Conservation (phyloP, 2,888 invertebrate genomes). For the Dermolepida albohirtum region DNA sequence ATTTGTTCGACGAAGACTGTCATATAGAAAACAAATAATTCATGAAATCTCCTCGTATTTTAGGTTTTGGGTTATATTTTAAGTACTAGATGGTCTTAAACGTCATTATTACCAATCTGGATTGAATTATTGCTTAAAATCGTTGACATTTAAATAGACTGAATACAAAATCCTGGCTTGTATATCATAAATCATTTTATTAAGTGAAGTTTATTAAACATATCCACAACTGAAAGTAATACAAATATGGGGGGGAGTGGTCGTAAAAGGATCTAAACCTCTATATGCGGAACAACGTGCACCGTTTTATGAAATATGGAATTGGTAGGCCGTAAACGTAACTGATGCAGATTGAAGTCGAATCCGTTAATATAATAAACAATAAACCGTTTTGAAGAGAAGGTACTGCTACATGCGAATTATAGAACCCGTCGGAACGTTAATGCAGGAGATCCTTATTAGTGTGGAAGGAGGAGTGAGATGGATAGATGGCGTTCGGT, state of each 20-base stretch:
- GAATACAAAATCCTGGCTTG: no score
- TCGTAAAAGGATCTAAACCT: slow-evolving; percentile 37
- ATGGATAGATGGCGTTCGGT: slow-evolving; percentile 47
- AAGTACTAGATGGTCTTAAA: no score
- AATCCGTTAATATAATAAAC: slow-evolving; percentile 45
- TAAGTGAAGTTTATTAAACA: no score
- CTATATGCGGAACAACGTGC: slow-evolving; percentile 25
- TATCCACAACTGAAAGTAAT: background rate
- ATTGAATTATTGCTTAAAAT: no score
- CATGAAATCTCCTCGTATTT: no score
- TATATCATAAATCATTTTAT: no score
- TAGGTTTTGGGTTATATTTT: no score
- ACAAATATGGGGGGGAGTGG: background rate
- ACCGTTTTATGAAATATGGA: slow-evolving; percentile 23
- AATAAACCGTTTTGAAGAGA: slow-evolving; percentile 42
- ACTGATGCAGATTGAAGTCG: slow-evolving; percentile 18
- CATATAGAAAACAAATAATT: no score
- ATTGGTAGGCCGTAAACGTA: slow-evolving; percentile 29
- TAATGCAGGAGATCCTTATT: slow-evolving; percentile 21
- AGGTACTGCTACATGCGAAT: slow-evolving; percentile 29
- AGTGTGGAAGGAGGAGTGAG: slow-evolving; percentile 3
- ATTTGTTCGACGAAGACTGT: no score
- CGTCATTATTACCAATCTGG: no score
- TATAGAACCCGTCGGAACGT: slow-evolving; percentile 23
- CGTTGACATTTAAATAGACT: no score